Evolutionary conservation across 37 sponge, comb jelly and placozoan species (phyloP).

Genomic region (Lycopodina hypogea): DNA sequence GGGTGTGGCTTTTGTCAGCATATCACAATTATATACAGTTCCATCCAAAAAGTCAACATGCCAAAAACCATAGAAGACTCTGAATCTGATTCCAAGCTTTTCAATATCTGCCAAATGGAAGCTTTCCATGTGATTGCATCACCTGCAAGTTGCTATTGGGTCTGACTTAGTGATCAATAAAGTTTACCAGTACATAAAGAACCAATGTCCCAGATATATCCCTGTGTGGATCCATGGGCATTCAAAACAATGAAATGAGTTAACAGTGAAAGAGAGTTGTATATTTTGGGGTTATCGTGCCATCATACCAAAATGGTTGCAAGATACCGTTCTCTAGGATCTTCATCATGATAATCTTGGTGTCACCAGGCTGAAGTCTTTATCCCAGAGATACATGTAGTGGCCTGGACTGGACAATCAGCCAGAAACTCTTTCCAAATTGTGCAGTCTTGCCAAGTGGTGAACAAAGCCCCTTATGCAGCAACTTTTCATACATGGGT

Average conservation of each 20-base stretch:
- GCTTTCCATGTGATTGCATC: neutral
- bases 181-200: conserved; percentile 25
- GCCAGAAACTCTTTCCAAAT: neutral
- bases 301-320: neutral
- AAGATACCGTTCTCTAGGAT: neutral
- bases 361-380: conserved; percentile 3
- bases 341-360: conserved; percentile 14
- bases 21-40: conserved; percentile 34
- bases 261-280: neutral
- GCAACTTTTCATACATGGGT: conserved; percentile 28
- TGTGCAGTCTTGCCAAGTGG: conserved; percentile 8
- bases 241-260: neutral
- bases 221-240: neutral
- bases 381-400: conserved; percentile 34
- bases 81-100: neutral
- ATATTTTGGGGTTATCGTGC: neutral
- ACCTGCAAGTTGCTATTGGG: neutral
- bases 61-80: neutral
- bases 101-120: conserved; percentile 20
- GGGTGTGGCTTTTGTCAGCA: conserved; percentile 34
- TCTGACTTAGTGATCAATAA: conserved; percentile 31
- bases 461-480: neutral
- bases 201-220: conserved; percentile 32
- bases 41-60: conserved; percentile 25
- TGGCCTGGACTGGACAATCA: conserved; percentile 20